Base-by-base conservation (phyloP, 30 jellyfish, hydroid and myxozoan species). In the Sanderia malayensis region DNA sequence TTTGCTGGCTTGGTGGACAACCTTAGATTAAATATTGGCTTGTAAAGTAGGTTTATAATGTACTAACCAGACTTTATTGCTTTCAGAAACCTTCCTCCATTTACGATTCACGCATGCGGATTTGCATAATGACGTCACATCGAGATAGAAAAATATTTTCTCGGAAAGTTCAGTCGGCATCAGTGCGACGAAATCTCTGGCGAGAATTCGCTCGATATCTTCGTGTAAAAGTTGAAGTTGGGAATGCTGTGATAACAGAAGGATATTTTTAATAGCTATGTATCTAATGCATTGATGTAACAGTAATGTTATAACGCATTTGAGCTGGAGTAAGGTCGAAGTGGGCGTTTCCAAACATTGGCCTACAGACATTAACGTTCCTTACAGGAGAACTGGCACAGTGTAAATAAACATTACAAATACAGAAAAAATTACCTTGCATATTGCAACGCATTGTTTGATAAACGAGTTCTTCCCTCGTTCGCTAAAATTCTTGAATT, bases 101-200 rank as follows among this genome's bases (percentile, higher is more conserved):
- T 52, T 78, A 4, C 34, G 53, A 41, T 65, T 78, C 45, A 78
- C 89, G 31, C 69, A 66, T 0, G 89, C 58, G 6, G 74, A 81
- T 53, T 69, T 65, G 70, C 89, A 78, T 44, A 78, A 78, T 0
- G 89, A 46, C 25, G 13, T 19, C 1, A 79, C 82, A 78, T 78
- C 89, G 20, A 78, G 82, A 46, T 49, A 78, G 24, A 78, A 46
- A 69, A 78, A 78, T 53, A 78, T 78, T 44, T 57, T 78, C 22
- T 78, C 89, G 24, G 70, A 31, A n/a, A 78, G 89, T 52, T 78
- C 89, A 10, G 44, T 47, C 0, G 89, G 89, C 17, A 78, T 58
- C 19, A 41, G 20, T 1, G 41, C 52, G 15, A 67, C 89, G 58
- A 78, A 78, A 30, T 78, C 89, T 32, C 22, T 78, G 18, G 89